Base-by-base conservation (phyloP, 2,888 invertebrate genomes). In the Apoderus coryli region DNA sequence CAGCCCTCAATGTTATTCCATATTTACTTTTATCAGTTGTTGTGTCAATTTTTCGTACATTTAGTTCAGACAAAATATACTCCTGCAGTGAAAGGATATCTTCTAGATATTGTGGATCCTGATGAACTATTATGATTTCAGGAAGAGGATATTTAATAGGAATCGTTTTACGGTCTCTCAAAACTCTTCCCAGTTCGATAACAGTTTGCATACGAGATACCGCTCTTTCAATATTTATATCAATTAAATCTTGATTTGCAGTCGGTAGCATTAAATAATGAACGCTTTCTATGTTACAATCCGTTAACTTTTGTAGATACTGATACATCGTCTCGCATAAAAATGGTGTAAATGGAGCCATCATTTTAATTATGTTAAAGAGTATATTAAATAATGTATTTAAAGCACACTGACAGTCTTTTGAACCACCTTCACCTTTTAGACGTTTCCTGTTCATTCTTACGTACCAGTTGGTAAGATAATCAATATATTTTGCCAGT, bases 401-500 rank as follows among this genome's bases (percentile, higher is more conserved):
- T 32, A 98, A 59, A 0, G 95, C 88, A 32, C 74, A 66, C 36
- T 74, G 68, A 49, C 89, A 86, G 50, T 96, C 93, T 15, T 71
- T 66, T 3, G 65, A 53, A 0, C 88, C 86, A 40, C 65, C 67
- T 50, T 93, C 92, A 22, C 95, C 95, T 65, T 95, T 96, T 36
- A 98, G 71, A 29, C 98, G 69, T 46, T 77, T 82, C 33, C 98
- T 72, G 57, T 98, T 98, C 76, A 98, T 82, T 39, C 96, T 69
- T 15, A 98, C 92, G 56, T 96, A 98, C 93, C 95, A 95, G 57
- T 99, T 99, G 14, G 96, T 98, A 3, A 98, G 69, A 52, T 95
- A 86, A 52, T 96, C 95, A 42, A 98, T 89, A 57, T 90, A 98
- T 54, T 92, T 90, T 0, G 95, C 81, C 23, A 99, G 63, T 31